Evolutionary conservation across 2,113 vertebrate genomes (phyloP).

Genomic region (Hippolais icterina): DNA sequence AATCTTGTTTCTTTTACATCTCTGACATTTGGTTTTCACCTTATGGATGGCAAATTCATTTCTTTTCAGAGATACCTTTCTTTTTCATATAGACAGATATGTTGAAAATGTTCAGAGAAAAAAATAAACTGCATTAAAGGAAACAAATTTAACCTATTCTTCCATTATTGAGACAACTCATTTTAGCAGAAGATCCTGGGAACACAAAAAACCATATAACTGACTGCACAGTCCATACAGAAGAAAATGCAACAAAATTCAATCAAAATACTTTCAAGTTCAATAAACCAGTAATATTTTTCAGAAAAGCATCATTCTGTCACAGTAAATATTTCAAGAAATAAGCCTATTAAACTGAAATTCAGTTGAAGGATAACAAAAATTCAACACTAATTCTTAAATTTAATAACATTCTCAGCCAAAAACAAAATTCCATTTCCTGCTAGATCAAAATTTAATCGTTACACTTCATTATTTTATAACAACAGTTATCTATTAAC

Average conservation of each 20-base stretch:
- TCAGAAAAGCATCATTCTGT: not conserved
- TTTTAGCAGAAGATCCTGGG: not conserved
- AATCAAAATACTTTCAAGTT: not conserved
- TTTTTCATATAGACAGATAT: not conserved
- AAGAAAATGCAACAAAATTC: not conserved
- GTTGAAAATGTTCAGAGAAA: not conserved
- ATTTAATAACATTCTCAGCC: constrained; percentile 47
- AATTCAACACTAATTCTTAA: constrained; percentile 1
- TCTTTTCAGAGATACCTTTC: not conserved
- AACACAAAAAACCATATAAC: not conserved
- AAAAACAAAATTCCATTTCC: constrained; percentile 62
- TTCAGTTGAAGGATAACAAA: constrained; percentile 20
- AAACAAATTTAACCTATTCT: not conserved
- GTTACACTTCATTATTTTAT: constrained; percentile 46
- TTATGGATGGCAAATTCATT: not conserved
- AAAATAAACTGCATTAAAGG: not conserved
- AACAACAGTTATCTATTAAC: not conserved
- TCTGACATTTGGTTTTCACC: not conserved
- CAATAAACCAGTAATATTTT: not conserved
- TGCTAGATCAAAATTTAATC: constrained; percentile 44
- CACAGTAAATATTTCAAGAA: constrained; percentile 1
- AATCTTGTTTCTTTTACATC: not conserved
- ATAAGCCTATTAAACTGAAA: constrained; percentile 30
- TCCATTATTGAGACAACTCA: not conserved
- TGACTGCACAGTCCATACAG: not conserved